Percentiles rank a stretch among this genome's conserved stretches.
Conservation (phyloP, 2,888 invertebrate genomes). For the Mesorhabditis sp. region DNA sequence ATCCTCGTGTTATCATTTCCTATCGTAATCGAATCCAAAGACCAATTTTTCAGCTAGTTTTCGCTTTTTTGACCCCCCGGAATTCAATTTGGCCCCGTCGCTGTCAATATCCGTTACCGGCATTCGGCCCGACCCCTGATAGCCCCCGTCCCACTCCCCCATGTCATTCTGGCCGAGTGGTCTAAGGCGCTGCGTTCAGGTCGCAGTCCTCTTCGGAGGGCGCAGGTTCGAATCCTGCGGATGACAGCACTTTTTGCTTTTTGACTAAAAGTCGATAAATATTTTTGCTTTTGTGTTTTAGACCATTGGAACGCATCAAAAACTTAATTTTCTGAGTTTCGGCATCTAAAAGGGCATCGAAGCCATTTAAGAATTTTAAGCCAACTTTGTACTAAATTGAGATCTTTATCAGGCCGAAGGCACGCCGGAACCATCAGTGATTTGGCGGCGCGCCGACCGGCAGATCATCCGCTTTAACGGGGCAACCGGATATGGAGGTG, state of each 20-base stretch:
- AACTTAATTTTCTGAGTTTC: neutral
- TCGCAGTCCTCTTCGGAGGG: constrained; percentile 67
- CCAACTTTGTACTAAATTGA: neutral
- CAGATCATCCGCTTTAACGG: constrained; percentile 57
- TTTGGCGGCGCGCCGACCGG: constrained; percentile 54
- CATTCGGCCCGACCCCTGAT: neutral
- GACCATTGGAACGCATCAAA: no score
- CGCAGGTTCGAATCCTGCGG: constrained; percentile 47
- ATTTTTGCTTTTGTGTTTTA: no score
- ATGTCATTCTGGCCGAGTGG: constrained; percentile 66
- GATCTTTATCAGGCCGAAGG: constrained; percentile 43
- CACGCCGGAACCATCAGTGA: constrained; percentile 51
- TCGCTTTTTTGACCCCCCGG: no score
- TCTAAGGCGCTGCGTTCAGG: constrained; percentile 80
- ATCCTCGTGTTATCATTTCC: no score
- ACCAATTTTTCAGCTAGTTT: no score
- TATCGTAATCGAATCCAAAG: no score
- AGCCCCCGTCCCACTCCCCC: neutral
- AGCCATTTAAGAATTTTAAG: no score
- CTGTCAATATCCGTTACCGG: no score
- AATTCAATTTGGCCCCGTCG: no score
- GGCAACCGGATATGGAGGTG: constrained; percentile 55
- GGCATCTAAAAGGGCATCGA: no score
- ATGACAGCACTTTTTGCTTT: constrained; percentile 22
- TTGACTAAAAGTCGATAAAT: neutral